Evolutionary conservation across 2,888 invertebrate species (phyloP).

Genomic region (Drosophila robusta): DNA sequence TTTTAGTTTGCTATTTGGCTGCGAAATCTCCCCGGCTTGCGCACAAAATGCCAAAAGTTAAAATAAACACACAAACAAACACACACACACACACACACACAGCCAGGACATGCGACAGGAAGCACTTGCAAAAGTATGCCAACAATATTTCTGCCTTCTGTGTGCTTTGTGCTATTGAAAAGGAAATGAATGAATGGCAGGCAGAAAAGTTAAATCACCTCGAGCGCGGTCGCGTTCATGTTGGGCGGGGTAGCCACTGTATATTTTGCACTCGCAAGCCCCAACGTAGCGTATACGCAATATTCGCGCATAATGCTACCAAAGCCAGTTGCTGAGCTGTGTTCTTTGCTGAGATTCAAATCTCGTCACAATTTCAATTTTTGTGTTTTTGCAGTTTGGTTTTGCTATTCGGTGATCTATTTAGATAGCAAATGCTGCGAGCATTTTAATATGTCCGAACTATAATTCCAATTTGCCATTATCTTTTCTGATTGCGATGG

Average conservation of each 20-base stretch:
- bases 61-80: constrained; percentile 62
- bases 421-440: constrained; percentile 16
- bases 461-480: constrained; percentile 1
- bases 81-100: constrained; percentile 32
- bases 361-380: constrained; percentile 62
- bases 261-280: constrained; percentile 16
- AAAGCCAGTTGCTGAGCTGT: constrained; percentile 42
- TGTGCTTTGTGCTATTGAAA: constrained; percentile 73
- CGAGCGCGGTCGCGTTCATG: constrained; percentile 47
- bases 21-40: constrained; percentile 54
- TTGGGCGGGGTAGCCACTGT: constrained; percentile 26
- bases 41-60: constrained; percentile 73
- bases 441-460: constrained; percentile 13
- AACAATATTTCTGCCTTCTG: constrained; percentile 71
- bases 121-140: constrained; percentile 78
- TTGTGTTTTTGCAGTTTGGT: constrained; percentile 31
- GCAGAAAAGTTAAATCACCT: constrained; percentile 78
- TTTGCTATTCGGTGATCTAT: constrained; percentile 50
- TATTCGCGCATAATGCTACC: constrained; percentile 49
- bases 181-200: constrained; percentile 75
- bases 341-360: constrained; percentile 39
- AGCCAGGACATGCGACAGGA: constrained; percentile 53
- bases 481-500: constrained; percentile 20
- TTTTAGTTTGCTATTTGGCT: constrained; percentile 71
- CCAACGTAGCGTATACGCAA: constrained; percentile 59